Percentiles rank a stretch among this genome's conserved stretches.
Conservation (phyloP, 2,113 vertebrate genomes). For the Petrocephalus zakoni region DNA sequence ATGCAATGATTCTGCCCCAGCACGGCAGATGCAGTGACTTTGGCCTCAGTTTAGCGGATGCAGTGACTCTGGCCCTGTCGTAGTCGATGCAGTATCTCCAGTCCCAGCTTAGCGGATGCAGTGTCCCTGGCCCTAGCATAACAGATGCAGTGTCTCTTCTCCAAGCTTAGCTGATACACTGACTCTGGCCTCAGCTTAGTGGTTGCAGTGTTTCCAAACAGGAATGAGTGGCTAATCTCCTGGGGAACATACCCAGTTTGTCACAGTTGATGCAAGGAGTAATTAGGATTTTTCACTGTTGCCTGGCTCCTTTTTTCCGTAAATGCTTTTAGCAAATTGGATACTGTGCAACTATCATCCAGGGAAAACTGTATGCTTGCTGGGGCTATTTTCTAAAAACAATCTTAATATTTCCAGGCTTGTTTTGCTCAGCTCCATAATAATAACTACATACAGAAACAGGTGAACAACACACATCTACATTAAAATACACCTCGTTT, state of each 20-base stretch:
- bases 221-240: not conserved
- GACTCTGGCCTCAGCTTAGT: not conserved
- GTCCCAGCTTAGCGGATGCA: not conserved
- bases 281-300: slow-evolving; percentile 1
- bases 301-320: not conserved
- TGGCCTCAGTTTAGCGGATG: not conserved
- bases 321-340: not conserved
- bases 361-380: not conserved
- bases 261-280: not conserved
- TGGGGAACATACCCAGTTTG: not conserved
- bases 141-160: not conserved
- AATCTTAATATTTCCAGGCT: not conserved
- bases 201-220: not conserved
- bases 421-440: not conserved
- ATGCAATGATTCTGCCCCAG: too few relatives aligned
- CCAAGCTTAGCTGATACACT: not conserved
- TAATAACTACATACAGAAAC: not conserved
- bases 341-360: not conserved
- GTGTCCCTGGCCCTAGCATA: not conserved
- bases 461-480: not conserved
- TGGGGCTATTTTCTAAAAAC: not conserved
- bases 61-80: not conserved
- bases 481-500: not conserved
- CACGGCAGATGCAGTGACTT: not conserved
- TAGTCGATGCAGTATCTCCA: not conserved